phyloP scores from a whole-genome alignment of 2,113 vertebrate species.

The Hippocampus guttulatus region DNA sequence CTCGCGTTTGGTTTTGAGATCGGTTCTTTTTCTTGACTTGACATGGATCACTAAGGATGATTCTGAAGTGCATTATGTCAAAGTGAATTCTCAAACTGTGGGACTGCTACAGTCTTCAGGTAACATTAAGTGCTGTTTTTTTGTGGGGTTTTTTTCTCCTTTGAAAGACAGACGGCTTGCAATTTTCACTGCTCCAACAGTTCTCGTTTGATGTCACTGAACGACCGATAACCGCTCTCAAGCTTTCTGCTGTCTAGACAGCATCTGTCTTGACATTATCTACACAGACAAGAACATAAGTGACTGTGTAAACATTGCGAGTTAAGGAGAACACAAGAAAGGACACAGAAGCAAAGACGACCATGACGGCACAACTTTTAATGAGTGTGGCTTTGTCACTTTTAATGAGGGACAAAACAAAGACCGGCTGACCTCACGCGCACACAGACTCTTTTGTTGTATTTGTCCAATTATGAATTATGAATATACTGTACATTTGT shows the following conservation, averaged over 20 bases:
- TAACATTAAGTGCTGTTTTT: background rate
- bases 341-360: background rate
- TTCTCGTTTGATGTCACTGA: background rate
- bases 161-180: background rate
- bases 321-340: background rate
- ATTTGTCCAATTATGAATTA: slow-evolving; percentile 32
- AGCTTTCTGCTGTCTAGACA: background rate
- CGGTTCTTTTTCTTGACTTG: background rate
- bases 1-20: background rate
- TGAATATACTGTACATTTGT: slow-evolving; percentile 35
- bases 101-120: background rate
- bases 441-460: slow-evolving; percentile 14
- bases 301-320: background rate
- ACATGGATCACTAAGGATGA: background rate
- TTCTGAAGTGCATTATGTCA: background rate
- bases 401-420: background rate
- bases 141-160: background rate
- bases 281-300: background rate
- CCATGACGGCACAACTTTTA: background rate
- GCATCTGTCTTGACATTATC: background rate
- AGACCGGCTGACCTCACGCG: slow-evolving; percentile 10
- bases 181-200: background rate
- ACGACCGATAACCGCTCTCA: background rate
- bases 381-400: background rate
- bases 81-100: background rate